These are phyloP conservation scores for Podarcis cretensis DNA, from an alignment of 2,113 vertebrate species.

Conservation along the genomic window DNA sequence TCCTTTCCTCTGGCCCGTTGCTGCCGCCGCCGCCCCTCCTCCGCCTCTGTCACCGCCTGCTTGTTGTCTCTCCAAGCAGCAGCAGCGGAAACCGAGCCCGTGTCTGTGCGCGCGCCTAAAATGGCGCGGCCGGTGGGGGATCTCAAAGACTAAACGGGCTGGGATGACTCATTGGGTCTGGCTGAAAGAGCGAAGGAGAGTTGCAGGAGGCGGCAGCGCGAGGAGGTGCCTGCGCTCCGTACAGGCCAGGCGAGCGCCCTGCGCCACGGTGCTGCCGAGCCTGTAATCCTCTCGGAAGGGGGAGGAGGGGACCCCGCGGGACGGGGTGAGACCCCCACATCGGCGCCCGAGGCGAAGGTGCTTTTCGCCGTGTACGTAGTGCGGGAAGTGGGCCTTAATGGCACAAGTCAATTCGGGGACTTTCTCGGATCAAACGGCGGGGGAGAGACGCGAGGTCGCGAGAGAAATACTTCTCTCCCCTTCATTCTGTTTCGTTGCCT, in stretches of 20 bases:
- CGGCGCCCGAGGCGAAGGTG: too few species aligned
- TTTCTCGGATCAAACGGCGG: not conserved
- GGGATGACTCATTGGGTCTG: not conserved
- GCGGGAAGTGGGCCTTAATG: not conserved
- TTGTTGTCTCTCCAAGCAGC: conserved; percentile 58
- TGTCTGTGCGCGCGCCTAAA: conserved; percentile 50
- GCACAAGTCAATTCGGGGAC: not conserved
- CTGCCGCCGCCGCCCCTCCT: conserved; percentile 45
- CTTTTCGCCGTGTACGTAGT: not conserved
- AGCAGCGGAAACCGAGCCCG: conserved; percentile 51
- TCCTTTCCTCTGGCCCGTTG: conserved; percentile 29
- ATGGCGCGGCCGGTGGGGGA: conserved; percentile 61
- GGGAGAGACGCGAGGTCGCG: too few species aligned
- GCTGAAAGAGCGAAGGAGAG: not conserved
- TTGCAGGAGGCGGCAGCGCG: not conserved
- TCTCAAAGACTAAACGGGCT: not conserved
- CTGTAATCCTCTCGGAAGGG: not conserved
- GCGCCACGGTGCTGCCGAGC: not conserved
- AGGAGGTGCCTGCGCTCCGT: too few species aligned
- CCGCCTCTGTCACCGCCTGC: conserved; percentile 47
- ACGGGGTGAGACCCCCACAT: not conserved
- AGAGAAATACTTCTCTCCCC: not conserved
- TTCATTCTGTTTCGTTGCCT: not conserved
- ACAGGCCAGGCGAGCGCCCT: not conserved
- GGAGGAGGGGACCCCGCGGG: too few species aligned